phyloP scores from a whole-genome alignment of 2,888 invertebrate genomes.

The Bombyx huttoni region DNA sequence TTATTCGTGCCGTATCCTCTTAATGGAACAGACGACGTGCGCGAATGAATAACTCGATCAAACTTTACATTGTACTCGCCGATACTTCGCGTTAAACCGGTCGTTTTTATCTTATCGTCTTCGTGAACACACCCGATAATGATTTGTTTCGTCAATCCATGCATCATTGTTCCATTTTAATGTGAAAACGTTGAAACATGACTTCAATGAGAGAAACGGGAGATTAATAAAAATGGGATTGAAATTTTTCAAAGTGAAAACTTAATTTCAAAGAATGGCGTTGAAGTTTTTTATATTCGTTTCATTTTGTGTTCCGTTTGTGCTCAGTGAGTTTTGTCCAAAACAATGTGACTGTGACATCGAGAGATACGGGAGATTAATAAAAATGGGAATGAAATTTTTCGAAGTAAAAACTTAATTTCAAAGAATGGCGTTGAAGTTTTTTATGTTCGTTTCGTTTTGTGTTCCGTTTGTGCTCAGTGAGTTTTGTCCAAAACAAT shows the following conservation, averaged over 20 bases:
- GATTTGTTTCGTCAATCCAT: constrained; percentile 36
- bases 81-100: background rate
- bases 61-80: background rate
- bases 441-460: constrained; percentile 18
- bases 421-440: constrained; percentile 39
- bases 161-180: constrained; percentile 47
- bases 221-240: constrained; percentile 22
- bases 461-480: constrained; percentile 15
- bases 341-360: constrained; percentile 70
- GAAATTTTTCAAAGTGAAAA: constrained; percentile 9
- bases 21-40: too few relatives aligned
- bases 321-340: constrained; percentile 49
- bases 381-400: constrained; percentile 30
- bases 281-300: constrained; percentile 22
- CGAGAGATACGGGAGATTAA: too few relatives aligned
- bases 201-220: constrained; percentile 20
- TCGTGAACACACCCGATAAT: constrained; percentile 27
- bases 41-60: too few relatives aligned
- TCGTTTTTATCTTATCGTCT: constrained; percentile 37
- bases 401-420: constrained; percentile 11
- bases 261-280: constrained; percentile 34
- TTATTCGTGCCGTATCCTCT: too few relatives aligned
- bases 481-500: constrained; percentile 64
- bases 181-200: constrained; percentile 25
- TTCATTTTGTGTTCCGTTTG: constrained; percentile 16